Evolutionary conservation across 2,888 invertebrate species (phyloP), one percentile per base, ranked within the genome.

Genomic region (Listrodromus nycthemerus): DNA sequence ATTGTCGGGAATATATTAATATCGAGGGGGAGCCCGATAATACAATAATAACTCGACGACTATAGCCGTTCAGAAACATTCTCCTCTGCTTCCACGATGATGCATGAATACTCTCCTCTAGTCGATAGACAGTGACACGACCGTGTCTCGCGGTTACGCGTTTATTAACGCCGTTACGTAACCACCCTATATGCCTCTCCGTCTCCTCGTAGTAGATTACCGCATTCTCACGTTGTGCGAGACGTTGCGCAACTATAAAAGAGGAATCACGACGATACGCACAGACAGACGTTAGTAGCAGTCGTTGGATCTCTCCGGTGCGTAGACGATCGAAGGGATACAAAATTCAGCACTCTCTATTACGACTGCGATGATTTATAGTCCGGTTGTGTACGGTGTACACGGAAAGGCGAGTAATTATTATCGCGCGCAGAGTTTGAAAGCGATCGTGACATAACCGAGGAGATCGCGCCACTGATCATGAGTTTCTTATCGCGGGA

Each of bases 81-180:
- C 33, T 37, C 19, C 50, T 63, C 30, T n/a, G 33, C 21, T 27
- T 75, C 69, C 48, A 69, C 48, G 24, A 71, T 19, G n/a, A 52
- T 19, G 30, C 8, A 37, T 50, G 41, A 63, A 63, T 19, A 37
- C 37, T 10, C 48, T 30, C 7, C 19, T 74, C 58, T 19, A 63
- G 50, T 41, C 69, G 27, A 70, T 65, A 61, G 27, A 71, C 77
- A 63, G 67, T 33, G 67, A 76, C 19, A 13, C 45, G 61, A 66
- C 30, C 48, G 66, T 52, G 76, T 73, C 69, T 76, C 67, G 52
- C 19, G 80, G 71, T 76, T 80, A 76, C 45, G 50, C 71, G 61
- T 73, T 80, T 71, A 80, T 83, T 76, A 83, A 75, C 52, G 30
- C 58, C 48, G 61, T 83, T 76, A 73, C 52, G 70, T 70, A 76